These are phyloP conservation scores for Euwallacea similis DNA, from an alignment of 1,140 invertebrate genomes.

Conservation along the genomic window DNA sequence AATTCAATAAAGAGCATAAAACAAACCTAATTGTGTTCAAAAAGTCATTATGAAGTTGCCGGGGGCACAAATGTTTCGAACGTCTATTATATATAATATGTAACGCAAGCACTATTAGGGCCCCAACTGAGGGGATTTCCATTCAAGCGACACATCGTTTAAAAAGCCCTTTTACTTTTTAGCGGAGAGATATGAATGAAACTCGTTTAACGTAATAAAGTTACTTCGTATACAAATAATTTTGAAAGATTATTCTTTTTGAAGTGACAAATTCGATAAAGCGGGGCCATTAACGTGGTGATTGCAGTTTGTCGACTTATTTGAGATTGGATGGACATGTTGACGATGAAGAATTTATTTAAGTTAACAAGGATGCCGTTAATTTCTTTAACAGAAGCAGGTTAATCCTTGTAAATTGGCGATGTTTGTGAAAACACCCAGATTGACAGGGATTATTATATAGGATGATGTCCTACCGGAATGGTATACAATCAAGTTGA, in stretches of 20 bases:
- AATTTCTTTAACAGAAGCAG: too few species aligned
- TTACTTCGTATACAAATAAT: conserved; percentile 34
- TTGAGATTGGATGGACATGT: too few species aligned
- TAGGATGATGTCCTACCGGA: too few species aligned
- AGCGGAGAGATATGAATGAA: conserved; percentile 23
- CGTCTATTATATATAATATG: conserved; percentile 47
- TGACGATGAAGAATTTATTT: too few species aligned
- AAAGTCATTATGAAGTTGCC: conserved; percentile 48
- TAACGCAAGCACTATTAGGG: conserved; percentile 37
- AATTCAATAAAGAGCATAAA: conserved; percentile 46
- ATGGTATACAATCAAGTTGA: too few species aligned
- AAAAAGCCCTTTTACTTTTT: conserved; percentile 36
- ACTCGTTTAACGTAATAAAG: conserved; percentile 30
- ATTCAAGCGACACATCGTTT: conserved; percentile 37
- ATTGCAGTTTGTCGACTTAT: not conserved
- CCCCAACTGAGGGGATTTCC: conserved; percentile 25
- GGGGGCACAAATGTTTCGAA: conserved; percentile 46
- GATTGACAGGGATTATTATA: too few species aligned
- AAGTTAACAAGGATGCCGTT: too few species aligned
- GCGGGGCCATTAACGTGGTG: not conserved
- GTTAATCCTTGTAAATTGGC: too few species aligned
- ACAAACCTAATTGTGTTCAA: conserved; percentile 50
- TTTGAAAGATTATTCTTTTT: conserved; percentile 28
- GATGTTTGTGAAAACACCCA: too few species aligned
- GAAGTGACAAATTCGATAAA: not conserved